Percentiles rank a stretch among this genome's conserved stretches.
Conservation (phyloP, 2,113 vertebrate genomes). For the Orthochromis indermauri region DNA sequence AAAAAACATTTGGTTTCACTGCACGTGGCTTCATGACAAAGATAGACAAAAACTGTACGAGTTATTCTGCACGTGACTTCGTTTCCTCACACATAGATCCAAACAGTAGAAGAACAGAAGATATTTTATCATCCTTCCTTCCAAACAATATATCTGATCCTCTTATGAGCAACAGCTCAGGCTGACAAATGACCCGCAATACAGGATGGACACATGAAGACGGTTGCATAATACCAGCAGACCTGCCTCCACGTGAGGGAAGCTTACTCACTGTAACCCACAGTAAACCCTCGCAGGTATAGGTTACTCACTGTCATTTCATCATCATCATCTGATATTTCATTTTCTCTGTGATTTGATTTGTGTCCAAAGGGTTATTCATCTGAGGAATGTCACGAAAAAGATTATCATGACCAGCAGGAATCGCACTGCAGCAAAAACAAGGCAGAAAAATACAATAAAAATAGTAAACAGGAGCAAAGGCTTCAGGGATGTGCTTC, state of each 20-base stretch:
- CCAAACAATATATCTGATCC: neutral
- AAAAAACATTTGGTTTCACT: accelerated
- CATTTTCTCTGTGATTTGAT: neutral
- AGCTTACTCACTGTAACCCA: neutral
- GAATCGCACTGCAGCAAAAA: neutral
- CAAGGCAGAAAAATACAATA: neutral
- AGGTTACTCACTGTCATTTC: neutral
- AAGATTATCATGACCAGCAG: neutral
- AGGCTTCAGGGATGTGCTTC: neutral
- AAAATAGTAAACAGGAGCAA: neutral
- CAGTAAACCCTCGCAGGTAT: neutral
- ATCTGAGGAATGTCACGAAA: neutral
- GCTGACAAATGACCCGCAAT: neutral
- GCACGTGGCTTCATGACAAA: neutral
- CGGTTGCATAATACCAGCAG: slow-evolving; percentile 6
- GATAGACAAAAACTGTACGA: neutral
- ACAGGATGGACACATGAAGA: neutral
- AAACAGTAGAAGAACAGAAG: neutral
- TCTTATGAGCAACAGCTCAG: neutral
- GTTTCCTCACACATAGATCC: accelerated
- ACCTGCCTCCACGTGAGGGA: neutral
- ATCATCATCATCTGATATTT: neutral
- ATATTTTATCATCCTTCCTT: neutral
- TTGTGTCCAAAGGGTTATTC: neutral
- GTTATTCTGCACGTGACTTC: neutral